Evolutionary conservation across 2,113 vertebrate species (phyloP).

Genomic region (Clarias macrocephalus): DNA sequence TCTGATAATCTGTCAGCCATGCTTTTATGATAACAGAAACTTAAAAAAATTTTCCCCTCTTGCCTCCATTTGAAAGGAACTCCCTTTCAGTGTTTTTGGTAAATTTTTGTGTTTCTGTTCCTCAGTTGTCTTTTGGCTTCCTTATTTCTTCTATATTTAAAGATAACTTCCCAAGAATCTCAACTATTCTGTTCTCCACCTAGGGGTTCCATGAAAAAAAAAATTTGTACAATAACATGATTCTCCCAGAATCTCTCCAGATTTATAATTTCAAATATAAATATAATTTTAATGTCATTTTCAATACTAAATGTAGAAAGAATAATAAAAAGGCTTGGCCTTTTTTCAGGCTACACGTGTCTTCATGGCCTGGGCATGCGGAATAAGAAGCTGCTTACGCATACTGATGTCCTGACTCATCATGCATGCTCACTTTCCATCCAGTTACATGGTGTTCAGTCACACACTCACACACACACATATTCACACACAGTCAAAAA

Average conservation of each 20-base stretch:
- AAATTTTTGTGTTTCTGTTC: neutral
- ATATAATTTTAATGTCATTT: no score
- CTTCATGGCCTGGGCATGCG: conserved; percentile 9
- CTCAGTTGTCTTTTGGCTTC: neutral
- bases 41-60: neutral
- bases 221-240: neutral
- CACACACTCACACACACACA: neutral
- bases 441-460: neutral
- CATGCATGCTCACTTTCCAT: conserved; percentile 25
- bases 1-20: neutral
- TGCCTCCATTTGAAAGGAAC: neutral
- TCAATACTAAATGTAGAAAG: neutral
- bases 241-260: neutral
- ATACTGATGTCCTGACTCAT: conserved; percentile 43
- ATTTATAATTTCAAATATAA: neutral
- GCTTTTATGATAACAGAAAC: neutral
- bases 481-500: neutral
- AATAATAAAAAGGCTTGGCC: neutral
- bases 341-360: neutral
- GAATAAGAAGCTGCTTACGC: neutral
- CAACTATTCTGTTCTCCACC: neutral
- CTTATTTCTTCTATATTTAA: neutral
- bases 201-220: neutral
- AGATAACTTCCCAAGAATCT: neutral
- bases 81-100: neutral